Conservation (phyloP, 2,797 vertebrate species). For the Xiphorhynchus erythropygius region DNA sequence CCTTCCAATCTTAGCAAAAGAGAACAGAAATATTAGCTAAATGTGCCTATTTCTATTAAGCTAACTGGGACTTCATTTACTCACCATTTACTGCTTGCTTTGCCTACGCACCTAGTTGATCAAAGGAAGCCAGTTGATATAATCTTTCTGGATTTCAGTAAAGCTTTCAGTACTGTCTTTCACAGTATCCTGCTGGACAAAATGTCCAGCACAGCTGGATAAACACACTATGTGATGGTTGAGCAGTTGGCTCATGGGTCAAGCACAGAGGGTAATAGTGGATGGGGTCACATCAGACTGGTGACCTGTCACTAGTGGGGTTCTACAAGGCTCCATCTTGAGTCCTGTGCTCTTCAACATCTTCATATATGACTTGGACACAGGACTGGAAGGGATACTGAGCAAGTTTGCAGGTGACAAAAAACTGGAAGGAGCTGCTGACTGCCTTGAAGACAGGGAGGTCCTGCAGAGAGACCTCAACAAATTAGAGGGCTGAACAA, state of each 20-base stretch:
- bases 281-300: neutral
- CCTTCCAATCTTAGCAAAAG: neutral
- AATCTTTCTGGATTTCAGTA: neutral
- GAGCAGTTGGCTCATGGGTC: neutral
- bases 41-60: neutral
- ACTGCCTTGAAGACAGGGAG: neutral
- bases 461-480: neutral
- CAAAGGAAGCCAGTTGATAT: neutral
- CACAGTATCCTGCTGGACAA: neutral
- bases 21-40: neutral
- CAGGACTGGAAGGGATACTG: neutral
- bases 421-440: neutral
- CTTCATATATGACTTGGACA: neutral
- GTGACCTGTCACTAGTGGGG: neutral
- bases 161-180: neutral
- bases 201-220: neutral
- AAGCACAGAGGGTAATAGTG: neutral
- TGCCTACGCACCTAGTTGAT: neutral
- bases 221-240: neutral
- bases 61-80: neutral
- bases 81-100: neutral
- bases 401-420: neutral
- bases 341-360: neutral
- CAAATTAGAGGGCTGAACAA: neutral
- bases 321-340: neutral